phyloP scores from a whole-genome alignment of 2,113 vertebrate genomes.

The Pseudonaja textilis region DNA sequence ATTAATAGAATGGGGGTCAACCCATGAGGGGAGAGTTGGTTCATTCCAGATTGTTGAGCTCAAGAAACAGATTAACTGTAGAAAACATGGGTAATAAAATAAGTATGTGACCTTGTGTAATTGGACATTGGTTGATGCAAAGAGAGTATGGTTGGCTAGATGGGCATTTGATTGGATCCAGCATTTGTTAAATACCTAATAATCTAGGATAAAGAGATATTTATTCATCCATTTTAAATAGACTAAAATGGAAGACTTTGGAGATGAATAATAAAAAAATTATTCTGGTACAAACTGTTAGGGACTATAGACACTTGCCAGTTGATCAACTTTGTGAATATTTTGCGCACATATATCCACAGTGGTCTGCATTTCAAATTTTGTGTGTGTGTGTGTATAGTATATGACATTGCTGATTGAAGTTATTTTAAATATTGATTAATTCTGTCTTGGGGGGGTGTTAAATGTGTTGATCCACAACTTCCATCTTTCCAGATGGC shows the following conservation, averaged over 20 bases:
- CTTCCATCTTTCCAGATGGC: not conserved
- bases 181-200: not conserved
- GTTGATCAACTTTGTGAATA: not conserved
- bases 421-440: not conserved
- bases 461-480: not conserved
- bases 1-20: not conserved
- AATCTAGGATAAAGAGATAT: not conserved
- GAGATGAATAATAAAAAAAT: not conserved
- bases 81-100: not conserved
- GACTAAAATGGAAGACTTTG: not conserved
- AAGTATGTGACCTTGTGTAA: not conserved
- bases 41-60: not conserved
- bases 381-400: not conserved
- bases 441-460: not conserved
- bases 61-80: not conserved
- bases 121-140: not conserved
- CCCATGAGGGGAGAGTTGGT: not conserved
- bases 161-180: not conserved
- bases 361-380: not conserved
- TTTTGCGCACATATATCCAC: not conserved
- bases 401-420: not conserved
- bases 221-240: not conserved
- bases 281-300: not conserved
- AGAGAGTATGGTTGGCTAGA: not conserved
- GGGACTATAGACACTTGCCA: not conserved